A percentile compares a stretch with the other conserved stretches of the same genome.
Conservation (phyloP, 2,113 vertebrate species). For the Scophthalmus maximus region DNA sequence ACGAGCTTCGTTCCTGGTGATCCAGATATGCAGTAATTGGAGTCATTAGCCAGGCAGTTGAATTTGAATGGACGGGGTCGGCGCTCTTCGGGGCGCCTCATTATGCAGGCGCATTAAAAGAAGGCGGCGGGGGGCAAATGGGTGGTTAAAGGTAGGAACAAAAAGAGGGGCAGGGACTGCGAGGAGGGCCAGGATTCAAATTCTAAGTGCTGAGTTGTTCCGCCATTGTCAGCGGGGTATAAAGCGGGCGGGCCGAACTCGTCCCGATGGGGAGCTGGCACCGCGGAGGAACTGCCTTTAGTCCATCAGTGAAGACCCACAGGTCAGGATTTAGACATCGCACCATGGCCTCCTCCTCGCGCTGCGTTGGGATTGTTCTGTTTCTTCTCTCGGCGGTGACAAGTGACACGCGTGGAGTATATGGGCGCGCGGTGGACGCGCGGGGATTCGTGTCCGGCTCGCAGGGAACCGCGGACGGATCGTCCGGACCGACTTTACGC, state of each 20-base stretch:
- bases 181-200: conserved; percentile 72
- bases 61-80: conserved; percentile 76
- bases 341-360: conserved; percentile 54
- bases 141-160: conserved; percentile 71
- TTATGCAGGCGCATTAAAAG: conserved; percentile 82
- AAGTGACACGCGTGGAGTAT: conserved; percentile 40
- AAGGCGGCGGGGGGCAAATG: conserved; percentile 74
- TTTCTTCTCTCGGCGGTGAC: conserved; percentile 45
- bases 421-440: conserved; percentile 46
- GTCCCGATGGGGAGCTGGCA: conserved; percentile 15
- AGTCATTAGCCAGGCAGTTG: conserved; percentile 80
- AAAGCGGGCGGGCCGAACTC: conserved; percentile 35
- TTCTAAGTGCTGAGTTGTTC: conserved; percentile 64
- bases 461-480: not conserved
- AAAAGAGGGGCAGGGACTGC: conserved; percentile 75
- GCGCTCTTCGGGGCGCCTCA: conserved; percentile 77
- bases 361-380: conserved; percentile 41
- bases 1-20: conserved; percentile 61
- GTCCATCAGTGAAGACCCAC: not conserved
- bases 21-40: conserved; percentile 76
- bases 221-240: conserved; percentile 73
- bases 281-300: conserved; percentile 4
- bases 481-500: conserved; percentile 34
- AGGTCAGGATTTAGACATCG: not conserved
- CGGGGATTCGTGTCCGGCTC: conserved; percentile 13